phyloP scores from a whole-genome alignment of 2,797 vertebrate species.

The Phoebastria nigripes region DNA sequence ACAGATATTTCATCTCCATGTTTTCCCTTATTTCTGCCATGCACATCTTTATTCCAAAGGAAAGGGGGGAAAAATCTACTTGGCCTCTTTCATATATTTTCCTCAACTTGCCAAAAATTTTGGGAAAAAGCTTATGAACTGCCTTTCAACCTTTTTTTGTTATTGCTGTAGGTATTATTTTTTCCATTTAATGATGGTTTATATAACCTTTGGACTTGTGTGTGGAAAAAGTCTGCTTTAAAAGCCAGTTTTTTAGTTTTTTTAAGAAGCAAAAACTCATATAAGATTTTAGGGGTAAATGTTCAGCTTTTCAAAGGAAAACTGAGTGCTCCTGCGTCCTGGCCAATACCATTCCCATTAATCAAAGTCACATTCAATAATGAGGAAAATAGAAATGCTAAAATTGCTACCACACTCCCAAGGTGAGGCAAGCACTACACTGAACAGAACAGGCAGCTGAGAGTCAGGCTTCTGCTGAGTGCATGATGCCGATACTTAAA shows the following conservation, averaged over 20 bases:
- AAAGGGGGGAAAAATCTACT: rapidly evolving
- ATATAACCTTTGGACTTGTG: background rate
- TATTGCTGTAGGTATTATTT: background rate
- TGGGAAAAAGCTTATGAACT: background rate
- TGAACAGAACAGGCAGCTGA: background rate
- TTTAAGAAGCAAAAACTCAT: background rate
- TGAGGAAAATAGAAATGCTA: background rate
- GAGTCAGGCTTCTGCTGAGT: background rate
- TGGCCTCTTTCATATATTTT: background rate
- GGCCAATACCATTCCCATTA: background rate
- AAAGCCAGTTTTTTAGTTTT: background rate
- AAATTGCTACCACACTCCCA: background rate
- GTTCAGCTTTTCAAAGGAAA: background rate
- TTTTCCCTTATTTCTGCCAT: background rate
- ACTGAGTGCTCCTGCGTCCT: background rate
- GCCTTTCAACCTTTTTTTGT: background rate
- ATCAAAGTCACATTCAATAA: background rate
- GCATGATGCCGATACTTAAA: background rate
- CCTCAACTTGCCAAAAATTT: background rate
- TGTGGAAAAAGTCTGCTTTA: background rate
- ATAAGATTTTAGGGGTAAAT: background rate
- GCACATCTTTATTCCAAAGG: background rate
- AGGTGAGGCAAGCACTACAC: background rate
- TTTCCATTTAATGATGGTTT: background rate
- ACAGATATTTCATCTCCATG: background rate